Percentiles rank a stretch among this genome's conserved stretches.
Evolutionary conservation across 2,797 vertebrate genomes (phyloP).

Genomic region (Esox lucius): DNA sequence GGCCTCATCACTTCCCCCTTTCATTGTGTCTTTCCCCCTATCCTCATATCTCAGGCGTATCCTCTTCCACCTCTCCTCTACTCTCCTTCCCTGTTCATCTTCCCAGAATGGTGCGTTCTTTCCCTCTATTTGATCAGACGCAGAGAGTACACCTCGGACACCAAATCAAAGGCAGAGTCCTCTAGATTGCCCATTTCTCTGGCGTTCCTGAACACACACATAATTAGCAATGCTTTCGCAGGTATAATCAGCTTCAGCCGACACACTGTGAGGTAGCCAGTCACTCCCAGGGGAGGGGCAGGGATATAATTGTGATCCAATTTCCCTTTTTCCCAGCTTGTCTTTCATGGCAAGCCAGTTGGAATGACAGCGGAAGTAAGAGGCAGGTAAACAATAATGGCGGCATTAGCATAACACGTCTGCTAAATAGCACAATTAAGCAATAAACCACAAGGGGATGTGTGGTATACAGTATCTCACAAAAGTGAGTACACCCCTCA

Average conservation of each 20-base stretch:
- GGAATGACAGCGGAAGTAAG: neutral
- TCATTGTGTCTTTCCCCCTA: slow-evolving; percentile 19
- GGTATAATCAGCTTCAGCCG: neutral
- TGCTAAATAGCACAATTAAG: too few relatives aligned
- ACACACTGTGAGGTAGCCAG: neutral
- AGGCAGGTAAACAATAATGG: neutral
- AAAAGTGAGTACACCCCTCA: too few relatives aligned
- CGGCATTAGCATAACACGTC: neutral
- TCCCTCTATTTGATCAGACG: neutral
- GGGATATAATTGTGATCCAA: slow-evolving; percentile 1
- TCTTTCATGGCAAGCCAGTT: neutral
- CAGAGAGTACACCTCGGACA: neutral
- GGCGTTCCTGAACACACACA: neutral
- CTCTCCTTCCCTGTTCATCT: neutral
- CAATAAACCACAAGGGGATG: too few relatives aligned
- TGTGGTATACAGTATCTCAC: too few relatives aligned
- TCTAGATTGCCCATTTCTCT: neutral
- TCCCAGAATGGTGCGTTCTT: neutral
- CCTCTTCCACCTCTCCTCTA: neutral
- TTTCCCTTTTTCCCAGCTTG: neutral
- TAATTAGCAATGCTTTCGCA: neutral
- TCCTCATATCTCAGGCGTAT: slow-evolving; percentile 11
- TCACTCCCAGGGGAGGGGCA: neutral
- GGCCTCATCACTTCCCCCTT: too few relatives aligned
- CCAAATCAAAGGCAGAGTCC: neutral